Percentiles rank a stretch among this genome's conserved stretches.
These are phyloP conservation scores for Drosophila subpulchrella DNA, from an alignment of 1,140 invertebrate species.

Conservation along the genomic window DNA sequence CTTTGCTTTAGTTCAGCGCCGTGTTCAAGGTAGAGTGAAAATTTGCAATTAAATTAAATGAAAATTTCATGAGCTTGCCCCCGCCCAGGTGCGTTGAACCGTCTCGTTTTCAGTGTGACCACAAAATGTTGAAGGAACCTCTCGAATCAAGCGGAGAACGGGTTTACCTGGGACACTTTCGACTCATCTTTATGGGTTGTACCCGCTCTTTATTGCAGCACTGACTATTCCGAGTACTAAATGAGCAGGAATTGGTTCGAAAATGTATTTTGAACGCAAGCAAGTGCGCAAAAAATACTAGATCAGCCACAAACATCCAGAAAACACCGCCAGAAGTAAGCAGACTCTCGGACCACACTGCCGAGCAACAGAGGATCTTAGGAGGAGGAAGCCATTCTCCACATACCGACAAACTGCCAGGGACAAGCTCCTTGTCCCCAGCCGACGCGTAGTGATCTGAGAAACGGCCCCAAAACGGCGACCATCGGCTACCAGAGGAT, in stretches of 20 bases:
- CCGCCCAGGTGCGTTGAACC: conserved; percentile 58
- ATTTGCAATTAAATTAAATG: conserved; percentile 83
- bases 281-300: conserved; percentile 82
- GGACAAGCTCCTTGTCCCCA: conserved; percentile 49
- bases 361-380: conserved; percentile 7
- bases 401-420: conserved; percentile 36
- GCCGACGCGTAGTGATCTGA: conserved; percentile 14
- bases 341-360: conserved; percentile 1
- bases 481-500: conserved; percentile 86
- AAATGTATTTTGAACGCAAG: conserved; percentile 80
- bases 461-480: conserved; percentile 76
- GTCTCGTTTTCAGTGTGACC: conserved; percentile 38
- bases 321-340: conserved; percentile 3
- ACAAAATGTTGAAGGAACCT: conserved; percentile 54
- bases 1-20: neutral
- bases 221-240: conserved; percentile 41
- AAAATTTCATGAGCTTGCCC: conserved; percentile 73
- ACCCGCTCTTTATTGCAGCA: conserved; percentile 60
- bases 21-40: conserved; percentile 60
- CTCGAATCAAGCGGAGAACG: conserved; percentile 21
- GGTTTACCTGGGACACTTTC: conserved; percentile 35
- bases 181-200: conserved; percentile 27
- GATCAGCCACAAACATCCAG: conserved; percentile 16
- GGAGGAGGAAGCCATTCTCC: conserved; percentile 17
- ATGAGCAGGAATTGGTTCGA: conserved; percentile 40